Evolutionary conservation across 2,797 vertebrate genomes (phyloP).

Genomic region (Lates japonicus): DNA sequence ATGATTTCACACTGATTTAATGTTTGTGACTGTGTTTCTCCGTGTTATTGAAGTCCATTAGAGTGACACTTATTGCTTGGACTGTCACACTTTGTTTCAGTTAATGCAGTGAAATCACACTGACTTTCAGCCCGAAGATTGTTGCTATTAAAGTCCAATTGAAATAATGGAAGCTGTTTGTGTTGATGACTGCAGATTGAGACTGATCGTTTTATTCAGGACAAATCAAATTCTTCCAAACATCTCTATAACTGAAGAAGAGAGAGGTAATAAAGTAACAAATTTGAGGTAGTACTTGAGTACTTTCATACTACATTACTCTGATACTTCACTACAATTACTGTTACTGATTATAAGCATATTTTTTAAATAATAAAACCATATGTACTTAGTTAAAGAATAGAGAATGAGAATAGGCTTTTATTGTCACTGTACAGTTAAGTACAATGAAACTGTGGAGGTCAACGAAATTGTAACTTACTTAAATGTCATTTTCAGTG

Average conservation of each 20-base stretch:
- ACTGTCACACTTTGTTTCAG: conserved; percentile 18
- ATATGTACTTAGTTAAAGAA: too few relatives aligned
- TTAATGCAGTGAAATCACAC: conserved; percentile 25
- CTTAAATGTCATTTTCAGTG: too few relatives aligned
- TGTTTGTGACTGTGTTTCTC: conserved; percentile 16
- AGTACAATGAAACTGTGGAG: too few relatives aligned
- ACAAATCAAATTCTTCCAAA: conserved; percentile 10
- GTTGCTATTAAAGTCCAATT: conserved; percentile 1
- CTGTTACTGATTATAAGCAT: too few relatives aligned
- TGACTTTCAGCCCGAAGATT: conserved; percentile 17
- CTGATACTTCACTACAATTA: not conserved
- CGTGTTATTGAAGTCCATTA: conserved; percentile 18
- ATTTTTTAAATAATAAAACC: too few relatives aligned
- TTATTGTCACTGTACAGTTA: too few relatives aligned
- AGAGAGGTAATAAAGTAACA: not conserved
- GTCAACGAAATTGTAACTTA: too few relatives aligned
- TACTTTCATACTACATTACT: not conserved
- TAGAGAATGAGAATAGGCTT: too few relatives aligned
- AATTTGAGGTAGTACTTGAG: not conserved
- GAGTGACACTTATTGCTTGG: not conserved
- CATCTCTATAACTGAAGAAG: not conserved
- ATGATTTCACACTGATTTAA: conserved; percentile 16
- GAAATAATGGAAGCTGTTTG: conserved; percentile 16
- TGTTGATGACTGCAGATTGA: conserved; percentile 16
- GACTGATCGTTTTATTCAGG: conserved; percentile 5